phyloP scores from a whole-genome alignment of 2,113 vertebrate species.

The Indicator indicator region DNA sequence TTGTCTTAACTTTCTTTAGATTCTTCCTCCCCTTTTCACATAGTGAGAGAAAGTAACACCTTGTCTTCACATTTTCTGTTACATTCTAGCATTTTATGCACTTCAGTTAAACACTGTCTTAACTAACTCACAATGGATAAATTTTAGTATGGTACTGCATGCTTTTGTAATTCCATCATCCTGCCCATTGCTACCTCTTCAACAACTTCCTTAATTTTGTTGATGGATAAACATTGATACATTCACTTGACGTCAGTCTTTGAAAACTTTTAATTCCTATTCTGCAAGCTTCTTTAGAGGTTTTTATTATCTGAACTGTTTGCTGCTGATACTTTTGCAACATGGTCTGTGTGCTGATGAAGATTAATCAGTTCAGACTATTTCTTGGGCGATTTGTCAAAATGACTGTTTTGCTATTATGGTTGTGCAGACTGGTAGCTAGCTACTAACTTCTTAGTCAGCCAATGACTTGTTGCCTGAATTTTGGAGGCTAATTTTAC shows the following conservation, averaged over 20 bases:
- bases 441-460: background rate
- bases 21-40: constrained; percentile 12
- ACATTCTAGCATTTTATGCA: background rate
- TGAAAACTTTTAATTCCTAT: background rate
- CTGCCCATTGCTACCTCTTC: background rate
- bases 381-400: background rate
- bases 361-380: background rate
- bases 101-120: background rate
- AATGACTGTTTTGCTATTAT: background rate
- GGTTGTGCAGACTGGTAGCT: background rate
- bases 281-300: background rate
- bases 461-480: background rate
- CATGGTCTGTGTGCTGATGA: background rate
- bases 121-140: background rate
- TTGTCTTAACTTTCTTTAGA: constrained; percentile 32
- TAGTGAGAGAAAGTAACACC: background rate
- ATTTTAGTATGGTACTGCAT: background rate
- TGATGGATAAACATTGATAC: background rate
- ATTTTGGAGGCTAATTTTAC: background rate
- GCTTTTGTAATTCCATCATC: background rate
- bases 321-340: background rate
- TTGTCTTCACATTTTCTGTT: constrained; percentile 21
- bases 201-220: background rate
- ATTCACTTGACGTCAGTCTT: background rate
- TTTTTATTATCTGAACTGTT: background rate